These are phyloP conservation scores for Galbula dea DNA, from an alignment of 2,113 vertebrate genomes.

Conservation along the genomic window DNA sequence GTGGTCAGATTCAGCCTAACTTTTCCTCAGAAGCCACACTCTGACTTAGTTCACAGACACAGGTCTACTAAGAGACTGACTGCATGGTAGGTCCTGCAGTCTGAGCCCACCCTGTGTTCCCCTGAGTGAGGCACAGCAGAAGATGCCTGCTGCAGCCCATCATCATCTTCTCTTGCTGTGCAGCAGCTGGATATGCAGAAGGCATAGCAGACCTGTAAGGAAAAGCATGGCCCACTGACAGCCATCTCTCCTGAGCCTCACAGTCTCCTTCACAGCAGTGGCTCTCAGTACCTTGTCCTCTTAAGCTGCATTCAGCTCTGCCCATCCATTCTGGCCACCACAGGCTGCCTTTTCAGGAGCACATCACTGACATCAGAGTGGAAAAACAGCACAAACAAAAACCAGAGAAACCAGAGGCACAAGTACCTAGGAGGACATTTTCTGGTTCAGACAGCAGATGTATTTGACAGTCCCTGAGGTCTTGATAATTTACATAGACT, in stretches of 20 bases:
- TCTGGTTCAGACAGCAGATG: not conserved
- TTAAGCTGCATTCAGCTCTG: not conserved
- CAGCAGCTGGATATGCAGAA: too few relatives aligned
- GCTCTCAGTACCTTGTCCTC: not conserved
- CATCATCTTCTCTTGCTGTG: not conserved
- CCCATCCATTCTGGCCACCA: not conserved
- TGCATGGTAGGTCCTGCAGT: rapidly evolving
- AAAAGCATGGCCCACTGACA: not conserved
- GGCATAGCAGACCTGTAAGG: not conserved
- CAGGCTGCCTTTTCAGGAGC: not conserved
- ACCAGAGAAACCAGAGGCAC: not conserved
- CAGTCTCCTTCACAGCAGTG: not conserved
- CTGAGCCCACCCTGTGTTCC: not conserved
- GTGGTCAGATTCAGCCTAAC: not conserved
- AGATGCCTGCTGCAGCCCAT: not conserved
- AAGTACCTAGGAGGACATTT: not conserved
- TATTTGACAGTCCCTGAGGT: not conserved
- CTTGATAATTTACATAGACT: not conserved
- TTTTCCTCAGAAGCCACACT: not conserved
- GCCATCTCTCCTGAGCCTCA: not conserved
- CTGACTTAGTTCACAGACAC: not conserved
- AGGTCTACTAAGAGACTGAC: rapidly evolving
- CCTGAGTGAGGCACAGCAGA: rapidly evolving
- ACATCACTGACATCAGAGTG: not conserved
- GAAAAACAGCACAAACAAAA: too few relatives aligned